These are phyloP conservation scores for Propsilocerus akamusi DNA, from an alignment of 1,140 invertebrate species.

Conservation along the genomic window DNA sequence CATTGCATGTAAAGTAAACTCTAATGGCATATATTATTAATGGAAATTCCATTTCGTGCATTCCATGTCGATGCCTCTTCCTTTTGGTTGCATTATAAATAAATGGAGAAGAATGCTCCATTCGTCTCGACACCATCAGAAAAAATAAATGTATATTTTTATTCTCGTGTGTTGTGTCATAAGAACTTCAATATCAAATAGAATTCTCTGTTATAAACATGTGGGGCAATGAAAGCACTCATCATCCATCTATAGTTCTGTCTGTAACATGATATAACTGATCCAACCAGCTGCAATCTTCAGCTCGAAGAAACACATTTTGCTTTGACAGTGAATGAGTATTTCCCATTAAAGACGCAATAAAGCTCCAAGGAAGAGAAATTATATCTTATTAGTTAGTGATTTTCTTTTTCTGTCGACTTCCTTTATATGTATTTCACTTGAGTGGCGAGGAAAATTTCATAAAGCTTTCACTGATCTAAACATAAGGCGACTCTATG, in stretches of 20 bases:
- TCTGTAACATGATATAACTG: too few species aligned
- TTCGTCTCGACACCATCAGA: not conserved
- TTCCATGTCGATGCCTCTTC: too few species aligned
- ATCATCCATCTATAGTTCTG: too few species aligned
- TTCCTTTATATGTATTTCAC: too few species aligned
- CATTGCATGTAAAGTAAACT: not conserved
- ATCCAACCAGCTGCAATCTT: too few species aligned
- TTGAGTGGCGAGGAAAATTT: too few species aligned
- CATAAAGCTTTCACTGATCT: too few species aligned
- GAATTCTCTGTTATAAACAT: not conserved
- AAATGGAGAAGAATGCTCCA: too few species aligned
- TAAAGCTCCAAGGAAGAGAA: not conserved
- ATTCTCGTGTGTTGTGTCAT: not conserved
- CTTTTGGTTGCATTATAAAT: too few species aligned
- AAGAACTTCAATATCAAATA: not conserved
- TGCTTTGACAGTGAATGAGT: not conserved
- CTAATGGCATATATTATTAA: not conserved
- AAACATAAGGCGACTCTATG: too few species aligned
- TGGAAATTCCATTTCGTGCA: not conserved
- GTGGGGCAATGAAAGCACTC: not conserved
- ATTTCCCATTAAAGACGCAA: not conserved
- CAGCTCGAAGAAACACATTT: too few species aligned
- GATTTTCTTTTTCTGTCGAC: constrained; percentile 4
- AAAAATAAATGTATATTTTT: not conserved
- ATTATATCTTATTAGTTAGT: not conserved